Conservation (phyloP, 2,113 vertebrate genomes). For the Limanda limanda region DNA sequence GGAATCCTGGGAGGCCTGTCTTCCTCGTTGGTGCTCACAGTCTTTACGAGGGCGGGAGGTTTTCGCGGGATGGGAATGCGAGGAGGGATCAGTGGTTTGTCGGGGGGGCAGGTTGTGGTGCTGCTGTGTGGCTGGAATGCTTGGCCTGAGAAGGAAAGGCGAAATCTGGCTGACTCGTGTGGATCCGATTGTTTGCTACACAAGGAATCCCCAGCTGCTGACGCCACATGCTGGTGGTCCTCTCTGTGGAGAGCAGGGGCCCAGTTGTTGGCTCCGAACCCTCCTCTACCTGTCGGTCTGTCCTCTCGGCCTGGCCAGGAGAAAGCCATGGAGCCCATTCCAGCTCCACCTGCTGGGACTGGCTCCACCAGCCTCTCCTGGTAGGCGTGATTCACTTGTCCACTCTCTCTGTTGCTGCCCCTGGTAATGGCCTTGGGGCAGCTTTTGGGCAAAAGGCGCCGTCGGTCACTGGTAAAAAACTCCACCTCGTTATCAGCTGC, state of each 20-base stretch:
- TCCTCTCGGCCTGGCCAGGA: constrained; percentile 70
- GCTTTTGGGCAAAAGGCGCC: constrained; percentile 83
- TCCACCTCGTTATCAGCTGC: constrained; percentile 93
- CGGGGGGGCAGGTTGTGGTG: constrained; percentile 35
- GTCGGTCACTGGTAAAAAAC: constrained; percentile 90
- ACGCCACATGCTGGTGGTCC: constrained; percentile 24
- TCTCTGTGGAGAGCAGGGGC: constrained; percentile 33
- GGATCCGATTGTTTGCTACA: constrained; percentile 72
- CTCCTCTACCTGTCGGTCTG: constrained; percentile 8
- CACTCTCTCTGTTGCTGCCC: constrained; percentile 86
- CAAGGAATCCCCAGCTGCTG: constrained; percentile 6
- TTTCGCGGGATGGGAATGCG: constrained; percentile 90
- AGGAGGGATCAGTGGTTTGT: constrained; percentile 92
- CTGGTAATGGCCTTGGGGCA: constrained; percentile 74
- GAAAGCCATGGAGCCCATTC: constrained; percentile 40
- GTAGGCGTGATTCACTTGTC: constrained; percentile 92
- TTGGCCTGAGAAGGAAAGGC: constrained; percentile 71
- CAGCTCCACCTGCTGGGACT: background rate
- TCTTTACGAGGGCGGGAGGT: constrained; percentile 74
- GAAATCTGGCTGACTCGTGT: constrained; percentile 75
- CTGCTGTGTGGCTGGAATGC: constrained; percentile 51
- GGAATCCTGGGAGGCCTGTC: constrained; percentile 94
- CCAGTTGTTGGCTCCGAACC: constrained; percentile 43
- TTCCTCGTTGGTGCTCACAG: constrained; percentile 80
- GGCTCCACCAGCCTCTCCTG: constrained; percentile 74